A percentile compares a stretch with the other conserved stretches of the same genome.
phyloP scores from a whole-genome alignment of 92 coral and sea anemone genomes.

The Epizoanthus ramosus region DNA sequence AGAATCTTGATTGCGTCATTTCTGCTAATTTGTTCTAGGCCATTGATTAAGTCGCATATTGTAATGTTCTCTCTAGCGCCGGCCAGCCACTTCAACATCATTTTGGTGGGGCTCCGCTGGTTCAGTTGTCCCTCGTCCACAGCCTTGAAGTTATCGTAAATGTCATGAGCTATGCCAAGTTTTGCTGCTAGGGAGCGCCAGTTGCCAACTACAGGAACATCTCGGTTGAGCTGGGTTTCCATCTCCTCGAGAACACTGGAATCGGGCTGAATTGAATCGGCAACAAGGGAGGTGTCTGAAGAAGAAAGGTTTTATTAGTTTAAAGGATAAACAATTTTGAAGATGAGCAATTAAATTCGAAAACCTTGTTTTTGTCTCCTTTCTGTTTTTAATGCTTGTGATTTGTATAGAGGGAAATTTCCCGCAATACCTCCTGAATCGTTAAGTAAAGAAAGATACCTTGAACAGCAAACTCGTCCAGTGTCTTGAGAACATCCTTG shows the following conservation, averaged over 20 bases:
- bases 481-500: background rate
- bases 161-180: slow-evolving; percentile 7
- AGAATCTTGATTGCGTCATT: slow-evolving; percentile 16
- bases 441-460: background rate
- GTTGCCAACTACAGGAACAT: background rate
- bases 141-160: background rate
- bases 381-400: too few relatives aligned
- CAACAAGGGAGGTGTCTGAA: slow-evolving; percentile 3
- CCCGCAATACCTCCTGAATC: too few relatives aligned
- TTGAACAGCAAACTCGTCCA: background rate
- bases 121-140: background rate
- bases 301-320: background rate
- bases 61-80: background rate
- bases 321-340: too few relatives aligned
- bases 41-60: background rate
- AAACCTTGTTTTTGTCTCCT: too few relatives aligned
- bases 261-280: background rate
- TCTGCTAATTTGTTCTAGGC: background rate
- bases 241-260: slow-evolving; percentile 7
- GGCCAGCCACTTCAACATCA: slow-evolving; percentile 6
- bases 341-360: too few relatives aligned
- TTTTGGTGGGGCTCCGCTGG: slow-evolving; percentile 21
- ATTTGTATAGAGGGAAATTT: background rate
- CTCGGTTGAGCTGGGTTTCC: background rate
- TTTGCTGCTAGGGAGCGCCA: slow-evolving; percentile 9